Percentiles rank a stretch among this genome's conserved stretches.
These are phyloP conservation scores for Maconellicoccus hirsutus DNA, from an alignment of 1,140 invertebrate species.

Conservation along the genomic window DNA sequence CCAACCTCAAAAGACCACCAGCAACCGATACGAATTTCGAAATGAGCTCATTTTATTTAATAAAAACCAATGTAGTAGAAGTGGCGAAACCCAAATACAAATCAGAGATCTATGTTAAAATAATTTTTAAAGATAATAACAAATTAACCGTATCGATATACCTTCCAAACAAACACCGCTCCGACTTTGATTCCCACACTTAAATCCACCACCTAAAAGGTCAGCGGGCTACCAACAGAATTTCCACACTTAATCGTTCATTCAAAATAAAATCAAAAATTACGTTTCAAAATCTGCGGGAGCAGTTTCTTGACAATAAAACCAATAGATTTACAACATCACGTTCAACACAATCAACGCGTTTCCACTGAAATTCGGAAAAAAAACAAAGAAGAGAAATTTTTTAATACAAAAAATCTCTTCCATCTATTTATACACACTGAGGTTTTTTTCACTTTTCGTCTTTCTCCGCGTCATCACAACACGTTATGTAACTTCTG, in stretches of 20 bases:
- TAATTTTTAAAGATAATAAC: neutral
- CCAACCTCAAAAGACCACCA: neutral
- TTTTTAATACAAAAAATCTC: neutral
- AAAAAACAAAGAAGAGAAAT: neutral
- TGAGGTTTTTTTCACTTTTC: neutral
- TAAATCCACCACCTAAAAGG: neutral
- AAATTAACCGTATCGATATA: neutral
- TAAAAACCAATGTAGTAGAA: neutral
- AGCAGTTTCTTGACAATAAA: neutral
- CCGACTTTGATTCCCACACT: neutral
- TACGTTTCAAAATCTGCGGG: neutral
- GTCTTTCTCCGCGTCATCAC: neutral
- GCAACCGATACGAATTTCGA: neutral
- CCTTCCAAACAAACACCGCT: neutral
- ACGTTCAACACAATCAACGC: neutral
- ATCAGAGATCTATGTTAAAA: neutral
- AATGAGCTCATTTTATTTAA: neutral
- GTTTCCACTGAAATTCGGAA: neutral
- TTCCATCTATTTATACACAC: neutral
- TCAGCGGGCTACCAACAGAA: neutral
- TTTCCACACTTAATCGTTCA: neutral
- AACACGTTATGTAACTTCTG: neutral
- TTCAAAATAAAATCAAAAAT: constrained; percentile 5
- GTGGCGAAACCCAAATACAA: neutral
- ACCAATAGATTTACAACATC: neutral